A percentile compares a stretch with the other conserved stretches of the same genome.
Evolutionary conservation across 1,140 invertebrate genomes (phyloP).

Genomic region (Diprion similis): DNA sequence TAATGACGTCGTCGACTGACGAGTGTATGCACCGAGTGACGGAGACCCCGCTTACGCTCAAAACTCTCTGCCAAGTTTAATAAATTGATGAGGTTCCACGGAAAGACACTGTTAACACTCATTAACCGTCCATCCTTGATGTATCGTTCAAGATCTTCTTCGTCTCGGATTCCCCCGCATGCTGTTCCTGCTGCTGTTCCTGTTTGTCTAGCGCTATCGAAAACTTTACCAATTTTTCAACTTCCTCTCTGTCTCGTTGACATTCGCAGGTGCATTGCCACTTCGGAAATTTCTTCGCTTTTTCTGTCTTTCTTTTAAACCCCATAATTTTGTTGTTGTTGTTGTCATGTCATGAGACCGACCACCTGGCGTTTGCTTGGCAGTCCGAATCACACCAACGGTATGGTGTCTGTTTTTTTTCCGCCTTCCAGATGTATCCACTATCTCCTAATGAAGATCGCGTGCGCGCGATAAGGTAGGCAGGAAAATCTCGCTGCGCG

Average conservation of each 20-base stretch:
- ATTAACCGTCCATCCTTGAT: neutral
- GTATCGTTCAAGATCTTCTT: neutral
- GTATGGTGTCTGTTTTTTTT: no score
- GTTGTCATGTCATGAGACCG: neutral
- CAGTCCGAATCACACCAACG: neutral
- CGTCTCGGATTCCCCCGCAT: neutral
- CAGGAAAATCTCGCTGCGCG: no score
- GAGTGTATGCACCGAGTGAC: no score
- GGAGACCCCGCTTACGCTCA: no score
- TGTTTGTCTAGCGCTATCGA: neutral
- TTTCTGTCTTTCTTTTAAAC: no score
- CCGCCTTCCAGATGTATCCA: no score
- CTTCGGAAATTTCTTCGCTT: no score
- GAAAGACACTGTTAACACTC: neutral
- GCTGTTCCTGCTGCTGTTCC: no score
- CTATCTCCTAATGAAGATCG: no score
- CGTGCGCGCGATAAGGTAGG: no score
- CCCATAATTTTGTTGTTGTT: no score
- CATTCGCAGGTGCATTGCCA: neutral
- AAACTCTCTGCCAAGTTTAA: neutral
- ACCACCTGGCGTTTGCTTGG: neutral
- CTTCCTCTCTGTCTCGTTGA: neutral
- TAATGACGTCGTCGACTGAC: no score
- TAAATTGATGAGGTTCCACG: neutral
- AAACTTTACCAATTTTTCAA: neutral